Evolutionary conservation across 2,888 invertebrate species (phyloP).

Genomic region (Leistus spinibarbis): DNA sequence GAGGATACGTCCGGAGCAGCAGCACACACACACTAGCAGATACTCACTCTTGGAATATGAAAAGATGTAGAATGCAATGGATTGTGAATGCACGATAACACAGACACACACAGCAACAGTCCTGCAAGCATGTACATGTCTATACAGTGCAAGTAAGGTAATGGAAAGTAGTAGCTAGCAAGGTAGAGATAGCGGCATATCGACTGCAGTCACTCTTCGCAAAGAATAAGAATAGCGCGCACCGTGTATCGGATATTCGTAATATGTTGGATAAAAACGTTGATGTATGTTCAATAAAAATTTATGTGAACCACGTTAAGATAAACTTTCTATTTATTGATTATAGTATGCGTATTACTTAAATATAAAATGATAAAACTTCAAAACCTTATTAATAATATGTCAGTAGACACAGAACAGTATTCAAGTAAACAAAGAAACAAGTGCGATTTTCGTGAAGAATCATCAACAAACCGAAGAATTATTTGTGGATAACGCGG

Average conservation of each 20-base stretch:
- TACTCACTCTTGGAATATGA: not conserved
- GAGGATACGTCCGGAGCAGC: not conserved
- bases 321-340: not conserved
- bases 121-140: not conserved
- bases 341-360: not conserved
- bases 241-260: not conserved
- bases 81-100: not conserved
- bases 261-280: not conserved
- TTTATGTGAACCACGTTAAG: not conserved
- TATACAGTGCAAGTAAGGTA: not conserved
- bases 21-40: not conserved
- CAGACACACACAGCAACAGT: not conserved
- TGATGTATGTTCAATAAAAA: not conserved
- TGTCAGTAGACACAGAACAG: too few species aligned
- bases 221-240: not conserved
- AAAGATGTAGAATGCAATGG: not conserved
- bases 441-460: not conserved
- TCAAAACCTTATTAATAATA: too few species aligned
- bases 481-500: not conserved
- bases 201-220: not conserved
- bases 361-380: too few species aligned
- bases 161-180: not conserved
- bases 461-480: not conserved
- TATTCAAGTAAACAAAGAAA: too few species aligned
- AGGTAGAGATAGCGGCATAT: not conserved